Conservation (phyloP, 2,888 invertebrate genomes). For the Ornithoptera alexandrae region DNA sequence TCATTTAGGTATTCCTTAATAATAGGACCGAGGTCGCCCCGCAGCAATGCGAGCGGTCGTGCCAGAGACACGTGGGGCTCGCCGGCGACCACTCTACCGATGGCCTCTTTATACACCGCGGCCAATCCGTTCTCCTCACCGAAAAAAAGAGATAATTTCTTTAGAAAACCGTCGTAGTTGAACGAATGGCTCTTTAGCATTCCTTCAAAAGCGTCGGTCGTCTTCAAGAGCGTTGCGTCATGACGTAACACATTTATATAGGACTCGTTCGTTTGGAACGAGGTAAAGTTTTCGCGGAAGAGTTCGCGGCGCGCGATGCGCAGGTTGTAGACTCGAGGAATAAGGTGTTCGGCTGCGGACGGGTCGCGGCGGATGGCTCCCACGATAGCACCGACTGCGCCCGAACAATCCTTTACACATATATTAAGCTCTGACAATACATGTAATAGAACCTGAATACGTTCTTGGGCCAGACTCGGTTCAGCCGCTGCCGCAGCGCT, state of each 20-base stretch:
- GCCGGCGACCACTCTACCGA: constrained; percentile 29
- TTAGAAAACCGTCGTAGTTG: constrained; percentile 45
- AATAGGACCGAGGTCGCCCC: constrained; percentile 16
- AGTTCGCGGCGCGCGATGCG: constrained; percentile 51
- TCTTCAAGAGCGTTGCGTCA: constrained; percentile 35
- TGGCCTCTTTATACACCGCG: constrained; percentile 33
- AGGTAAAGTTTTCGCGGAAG: constrained; percentile 44
- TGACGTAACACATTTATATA: constrained; percentile 57
- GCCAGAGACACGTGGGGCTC: constrained; percentile 32
- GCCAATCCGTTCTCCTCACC: constrained; percentile 49
- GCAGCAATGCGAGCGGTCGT: constrained; percentile 36
- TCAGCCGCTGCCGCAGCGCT: constrained; percentile 33
- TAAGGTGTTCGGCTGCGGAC: constrained; percentile 34
- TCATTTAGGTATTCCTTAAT: constrained; percentile 35
- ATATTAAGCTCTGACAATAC: constrained; percentile 44
- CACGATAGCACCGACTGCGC: constrained; percentile 39
- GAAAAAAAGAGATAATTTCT: constrained; percentile 52
- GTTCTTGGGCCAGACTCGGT: constrained; percentile 27
- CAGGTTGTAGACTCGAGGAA: constrained; percentile 43
- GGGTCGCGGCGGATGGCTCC: constrained; percentile 39
- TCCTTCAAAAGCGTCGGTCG: constrained; percentile 37
- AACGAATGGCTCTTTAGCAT: constrained; percentile 34
- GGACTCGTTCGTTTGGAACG: constrained; percentile 47
- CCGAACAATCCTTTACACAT: constrained; percentile 37
- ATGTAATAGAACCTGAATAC: constrained; percentile 42